Base-by-base conservation (phyloP, 2,797 vertebrate genomes). In the Darevskia mixta region DNA sequence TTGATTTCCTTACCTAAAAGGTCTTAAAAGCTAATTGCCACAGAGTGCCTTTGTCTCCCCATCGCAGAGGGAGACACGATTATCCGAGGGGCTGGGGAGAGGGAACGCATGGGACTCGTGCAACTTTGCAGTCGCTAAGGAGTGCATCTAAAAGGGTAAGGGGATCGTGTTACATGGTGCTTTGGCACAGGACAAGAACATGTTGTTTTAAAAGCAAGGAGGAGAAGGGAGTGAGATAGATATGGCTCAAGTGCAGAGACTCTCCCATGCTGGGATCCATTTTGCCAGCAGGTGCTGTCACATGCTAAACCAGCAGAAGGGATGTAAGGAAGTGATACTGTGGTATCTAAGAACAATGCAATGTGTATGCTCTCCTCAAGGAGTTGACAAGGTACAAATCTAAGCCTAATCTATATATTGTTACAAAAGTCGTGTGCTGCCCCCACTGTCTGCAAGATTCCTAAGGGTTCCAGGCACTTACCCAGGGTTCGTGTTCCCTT, bases 1-100 rank as follows among this genome's bases (percentile, higher is more conserved):
- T 96, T 91, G 92, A 91, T 96, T 96, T 94, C 90, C 89, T 92
- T 89, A 92, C 92, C 88, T 90, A 82, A 90, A 92, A 90, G 86
- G 72, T 90, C 92, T 95, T 94, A 92, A 93, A 96, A 95, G 87
- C 86, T 96, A 95, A 95, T 95, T 95, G 85, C 35, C 93, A 92
- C 87, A 85, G 84, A 91, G 82, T 90, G 43, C 77, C 95, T 93
- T 95, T 94, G 85, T 93, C 91, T 93, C 92, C 41, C 67, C 86
- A 73, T 95, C 89, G 90, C 92, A 92, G 91, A 83, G 66, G 87
- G 89, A 91, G 87, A 88, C 41, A 76, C 25, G 88, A 89, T 95
- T 94, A 92, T 78, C 25, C 64, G 88, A 32, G 85, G 95, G 89
- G 49, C 8, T 85, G 81, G 78, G 72, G 64, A 92, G 79, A 88